Evolutionary conservation across 2,113 vertebrate genomes (phyloP).

Genomic region (Esox niger): DNA sequence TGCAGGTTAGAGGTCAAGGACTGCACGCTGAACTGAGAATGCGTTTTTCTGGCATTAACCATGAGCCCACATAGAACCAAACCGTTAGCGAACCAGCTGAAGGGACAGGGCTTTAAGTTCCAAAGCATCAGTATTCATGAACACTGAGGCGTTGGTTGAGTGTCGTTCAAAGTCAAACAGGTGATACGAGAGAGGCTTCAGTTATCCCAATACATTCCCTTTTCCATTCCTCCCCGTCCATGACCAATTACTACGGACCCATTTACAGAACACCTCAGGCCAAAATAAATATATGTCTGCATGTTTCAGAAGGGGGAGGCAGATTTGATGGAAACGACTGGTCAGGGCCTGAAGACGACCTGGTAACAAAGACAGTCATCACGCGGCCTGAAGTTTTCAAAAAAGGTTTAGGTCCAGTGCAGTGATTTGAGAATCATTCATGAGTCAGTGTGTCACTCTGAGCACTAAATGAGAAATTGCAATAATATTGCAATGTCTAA

Average conservation of each 20-base stretch:
- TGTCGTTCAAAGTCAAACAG: slow-evolving; percentile 20
- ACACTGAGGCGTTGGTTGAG: slow-evolving; percentile 2
- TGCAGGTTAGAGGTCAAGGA: slow-evolving; percentile 71
- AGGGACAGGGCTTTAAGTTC: background rate
- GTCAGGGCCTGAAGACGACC: background rate
- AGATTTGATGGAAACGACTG: background rate
- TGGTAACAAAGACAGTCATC: slow-evolving; percentile 48
- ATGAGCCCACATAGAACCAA: slow-evolving; percentile 30
- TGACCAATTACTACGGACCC: slow-evolving; percentile 15
- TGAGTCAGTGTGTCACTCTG: slow-evolving; percentile 87
- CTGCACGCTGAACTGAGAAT: slow-evolving; percentile 48
- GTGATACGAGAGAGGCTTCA: slow-evolving; percentile 16
- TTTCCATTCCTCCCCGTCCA: slow-evolving; percentile 2
- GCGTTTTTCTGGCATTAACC: slow-evolving; percentile 19
- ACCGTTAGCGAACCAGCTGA: slow-evolving; percentile 30
- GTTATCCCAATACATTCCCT: slow-evolving; percentile 4
- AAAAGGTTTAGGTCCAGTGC: slow-evolving; percentile 89
- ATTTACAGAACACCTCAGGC: slow-evolving; percentile 33
- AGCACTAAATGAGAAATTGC: slow-evolving; percentile 92
- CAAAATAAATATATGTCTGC: background rate
- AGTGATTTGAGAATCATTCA: slow-evolving; percentile 83
- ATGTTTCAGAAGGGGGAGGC: background rate
- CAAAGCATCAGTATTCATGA: slow-evolving; percentile 39
- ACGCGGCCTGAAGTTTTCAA: slow-evolving; percentile 78
- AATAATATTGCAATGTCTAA: slow-evolving; percentile 74